A percentile compares a stretch with the other conserved stretches of the same genome.
Conservation (phyloP, 2,797 vertebrate genomes). For the Smutsia temminckii region DNA sequence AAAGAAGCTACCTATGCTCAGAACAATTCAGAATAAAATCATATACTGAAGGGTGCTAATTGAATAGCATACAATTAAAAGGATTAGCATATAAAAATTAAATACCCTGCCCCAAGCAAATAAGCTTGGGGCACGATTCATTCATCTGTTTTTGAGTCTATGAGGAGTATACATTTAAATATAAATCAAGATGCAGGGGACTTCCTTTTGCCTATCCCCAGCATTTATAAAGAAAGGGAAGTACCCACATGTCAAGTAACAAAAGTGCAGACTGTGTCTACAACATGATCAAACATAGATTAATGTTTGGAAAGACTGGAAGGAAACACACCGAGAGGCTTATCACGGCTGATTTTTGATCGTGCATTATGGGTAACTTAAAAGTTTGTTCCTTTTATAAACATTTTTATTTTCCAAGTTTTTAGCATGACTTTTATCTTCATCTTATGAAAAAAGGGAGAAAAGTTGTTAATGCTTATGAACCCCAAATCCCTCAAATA, state of each 20-base stretch:
- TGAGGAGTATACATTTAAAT: not conserved
- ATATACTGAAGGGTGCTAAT: not conserved
- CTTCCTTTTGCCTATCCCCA: not conserved
- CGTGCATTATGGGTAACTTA: not conserved
- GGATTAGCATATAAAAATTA: slow-evolving; percentile 39
- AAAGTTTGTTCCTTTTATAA: not conserved
- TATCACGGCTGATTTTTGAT: not conserved
- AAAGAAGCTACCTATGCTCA: not conserved
- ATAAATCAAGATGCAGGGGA: not conserved
- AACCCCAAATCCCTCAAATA: not conserved
- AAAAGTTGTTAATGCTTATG: not conserved
- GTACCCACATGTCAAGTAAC: not conserved
- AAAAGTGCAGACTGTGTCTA: not conserved
- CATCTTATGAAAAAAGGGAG: not conserved
- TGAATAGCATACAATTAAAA: slow-evolving; percentile 32
- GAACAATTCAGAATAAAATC: slow-evolving; percentile 35
- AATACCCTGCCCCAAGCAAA: slow-evolving; percentile 35
- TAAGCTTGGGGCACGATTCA: not conserved
- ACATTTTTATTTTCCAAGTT: slow-evolving; percentile 8
- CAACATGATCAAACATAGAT: not conserved
- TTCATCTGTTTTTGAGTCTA: not conserved
- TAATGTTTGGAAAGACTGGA: slow-evolving; percentile 7
- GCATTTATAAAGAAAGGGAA: not conserved
- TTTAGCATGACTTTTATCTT: not conserved
- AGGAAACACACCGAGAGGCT: not conserved